phyloP scores from a whole-genome alignment of 2,113 vertebrate species.

The Notothenia rossii region DNA sequence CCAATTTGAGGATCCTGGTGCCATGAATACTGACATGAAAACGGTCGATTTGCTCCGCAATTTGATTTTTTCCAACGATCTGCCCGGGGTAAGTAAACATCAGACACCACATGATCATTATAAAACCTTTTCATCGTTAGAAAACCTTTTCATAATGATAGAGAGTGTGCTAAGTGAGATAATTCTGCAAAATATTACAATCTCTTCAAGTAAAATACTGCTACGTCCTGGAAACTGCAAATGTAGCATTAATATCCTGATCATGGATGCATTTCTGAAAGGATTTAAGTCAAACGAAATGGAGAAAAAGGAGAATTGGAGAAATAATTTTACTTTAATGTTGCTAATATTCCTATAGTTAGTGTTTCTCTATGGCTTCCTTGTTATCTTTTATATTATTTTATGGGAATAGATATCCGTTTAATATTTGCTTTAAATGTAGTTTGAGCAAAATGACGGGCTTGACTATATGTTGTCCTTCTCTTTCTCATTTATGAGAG shows the following conservation, averaged over 20 bases:
- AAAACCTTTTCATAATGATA: conserved; percentile 37
- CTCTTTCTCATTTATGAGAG: too few relatives aligned
- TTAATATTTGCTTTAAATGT: too few relatives aligned
- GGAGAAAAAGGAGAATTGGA: too few relatives aligned
- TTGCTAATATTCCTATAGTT: too few relatives aligned
- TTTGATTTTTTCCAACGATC: conserved; percentile 51
- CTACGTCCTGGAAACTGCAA: background rate
- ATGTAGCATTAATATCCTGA: background rate
- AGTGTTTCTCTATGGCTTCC: too few relatives aligned
- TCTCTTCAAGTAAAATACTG: conserved; percentile 1
- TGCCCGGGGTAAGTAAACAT: conserved; percentile 37
- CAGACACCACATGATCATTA: conserved; percentile 46
- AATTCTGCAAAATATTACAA: conserved; percentile 8
- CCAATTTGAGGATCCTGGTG: conserved; percentile 24
- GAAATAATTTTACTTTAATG: too few relatives aligned
- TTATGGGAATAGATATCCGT: too few relatives aligned
- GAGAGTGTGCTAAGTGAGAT: conserved; percentile 15
- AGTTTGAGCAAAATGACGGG: too few relatives aligned
- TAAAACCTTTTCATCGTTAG: conserved; percentile 43
- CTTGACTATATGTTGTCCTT: too few relatives aligned
- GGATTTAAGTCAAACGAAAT: too few relatives aligned
- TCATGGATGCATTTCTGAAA: too few relatives aligned
- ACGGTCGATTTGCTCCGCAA: conserved; percentile 38
- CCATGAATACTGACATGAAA: conserved; percentile 48
- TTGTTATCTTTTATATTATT: too few relatives aligned